Conservation (phyloP, 2,113 vertebrate species). For the Sigmodon hispidus region DNA sequence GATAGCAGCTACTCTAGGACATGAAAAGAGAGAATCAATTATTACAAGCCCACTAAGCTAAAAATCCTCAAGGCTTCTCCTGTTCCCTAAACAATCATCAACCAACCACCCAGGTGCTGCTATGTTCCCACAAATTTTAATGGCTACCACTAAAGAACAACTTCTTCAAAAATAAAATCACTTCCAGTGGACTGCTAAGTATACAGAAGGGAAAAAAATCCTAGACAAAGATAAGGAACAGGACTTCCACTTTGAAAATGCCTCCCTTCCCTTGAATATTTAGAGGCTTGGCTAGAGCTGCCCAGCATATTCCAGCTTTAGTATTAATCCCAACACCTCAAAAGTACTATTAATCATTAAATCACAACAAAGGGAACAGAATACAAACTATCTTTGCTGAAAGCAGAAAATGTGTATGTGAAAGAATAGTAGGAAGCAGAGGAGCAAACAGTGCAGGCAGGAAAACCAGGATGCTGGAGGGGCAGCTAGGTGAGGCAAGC, state of each 20-base stretch:
- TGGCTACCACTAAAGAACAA: not conserved
- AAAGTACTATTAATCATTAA: not conserved
- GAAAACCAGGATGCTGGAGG: not conserved
- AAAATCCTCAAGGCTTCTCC: not conserved
- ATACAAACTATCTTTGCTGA: not conserved
- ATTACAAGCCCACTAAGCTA: not conserved
- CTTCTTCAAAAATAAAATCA: not conserved
- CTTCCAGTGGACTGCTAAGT: not conserved
- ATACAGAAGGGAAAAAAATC: not conserved
- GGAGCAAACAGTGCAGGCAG: accelerated
- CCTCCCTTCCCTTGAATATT: not conserved
- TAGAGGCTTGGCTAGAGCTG: not conserved
- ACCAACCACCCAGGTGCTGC: not conserved
- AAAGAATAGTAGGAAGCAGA: not conserved
- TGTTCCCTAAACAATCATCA: not conserved
- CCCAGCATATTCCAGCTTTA: not conserved
- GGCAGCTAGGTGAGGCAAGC: not conserved
- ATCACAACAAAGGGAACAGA: not conserved
- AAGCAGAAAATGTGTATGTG: not conserved
- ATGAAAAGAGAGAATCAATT: not conserved
- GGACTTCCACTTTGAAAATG: not conserved
- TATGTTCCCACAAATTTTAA: not conserved
- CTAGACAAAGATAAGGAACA: not conserved
- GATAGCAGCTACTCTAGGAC: not conserved
- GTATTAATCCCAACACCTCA: not conserved